Evolutionary conservation across 2,113 vertebrate species (phyloP).

Genomic region (Callorhinus ursinus): DNA sequence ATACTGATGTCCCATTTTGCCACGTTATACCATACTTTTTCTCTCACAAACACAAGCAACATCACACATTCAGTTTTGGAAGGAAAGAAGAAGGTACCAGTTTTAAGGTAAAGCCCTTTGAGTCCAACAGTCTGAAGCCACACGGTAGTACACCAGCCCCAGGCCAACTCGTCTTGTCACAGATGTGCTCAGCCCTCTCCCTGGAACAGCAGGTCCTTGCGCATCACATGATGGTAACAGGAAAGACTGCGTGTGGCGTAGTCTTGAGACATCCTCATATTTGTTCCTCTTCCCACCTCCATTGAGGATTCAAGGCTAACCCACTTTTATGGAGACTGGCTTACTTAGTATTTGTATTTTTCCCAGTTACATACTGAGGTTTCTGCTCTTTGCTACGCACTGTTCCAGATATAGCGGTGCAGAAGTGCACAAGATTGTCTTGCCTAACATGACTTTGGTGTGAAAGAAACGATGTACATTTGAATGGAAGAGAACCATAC

Average conservation of each 20-base stretch:
- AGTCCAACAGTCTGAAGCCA: not conserved
- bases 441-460: not conserved
- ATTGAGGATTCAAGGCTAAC: not conserved
- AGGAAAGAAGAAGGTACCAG: not conserved
- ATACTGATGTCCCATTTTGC: not conserved
- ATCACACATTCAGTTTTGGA: not conserved
- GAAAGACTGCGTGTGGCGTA: too few species aligned
- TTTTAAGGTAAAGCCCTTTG: not conserved
- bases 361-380: not conserved
- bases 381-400: not conserved
- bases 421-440: not conserved
- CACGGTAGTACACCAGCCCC: not conserved
- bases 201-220: rapidly evolving
- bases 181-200: rapidly evolving
- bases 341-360: not conserved
- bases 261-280: rapidly evolving
- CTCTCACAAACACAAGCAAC: not conserved
- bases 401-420: not conserved
- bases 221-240: rapidly evolving
- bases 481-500: not conserved
- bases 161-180: not conserved
- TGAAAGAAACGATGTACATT: not conserved
- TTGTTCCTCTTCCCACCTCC: rapidly evolving
- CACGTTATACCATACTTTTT: not conserved
- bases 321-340: not conserved